A percentile compares a stretch with the other conserved stretches of the same genome.
Evolutionary conservation across 2,888 invertebrate genomes (phyloP).

Genomic region (Chymomyza procnemis): DNA sequence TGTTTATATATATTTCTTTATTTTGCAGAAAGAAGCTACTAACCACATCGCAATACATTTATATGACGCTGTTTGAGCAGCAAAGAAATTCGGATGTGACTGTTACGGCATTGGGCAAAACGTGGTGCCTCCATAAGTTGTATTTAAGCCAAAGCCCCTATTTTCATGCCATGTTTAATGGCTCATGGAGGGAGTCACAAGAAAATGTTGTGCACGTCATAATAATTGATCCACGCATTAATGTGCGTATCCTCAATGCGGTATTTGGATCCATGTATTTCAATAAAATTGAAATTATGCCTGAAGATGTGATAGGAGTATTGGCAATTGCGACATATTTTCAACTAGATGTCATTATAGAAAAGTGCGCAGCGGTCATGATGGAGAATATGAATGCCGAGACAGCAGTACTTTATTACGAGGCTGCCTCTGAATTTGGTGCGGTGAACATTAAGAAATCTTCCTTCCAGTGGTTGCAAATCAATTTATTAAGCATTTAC

Average conservation of each 20-base stretch:
- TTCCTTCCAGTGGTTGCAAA: conserved; percentile 84
- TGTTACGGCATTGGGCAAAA: conserved; percentile 84
- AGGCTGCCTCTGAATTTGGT: conserved; percentile 85
- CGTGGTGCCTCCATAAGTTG: conserved; percentile 87
- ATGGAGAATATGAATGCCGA: conserved; percentile 85
- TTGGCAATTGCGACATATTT: conserved; percentile 87
- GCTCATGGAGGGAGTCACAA: conserved; percentile 86
- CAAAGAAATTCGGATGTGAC: conserved; percentile 87
- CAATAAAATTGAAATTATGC: conserved; percentile 85
- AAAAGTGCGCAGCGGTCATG: conserved; percentile 87
- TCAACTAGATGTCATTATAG: conserved; percentile 86
- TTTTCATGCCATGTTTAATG: conserved; percentile 89
- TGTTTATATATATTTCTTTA: too few species aligned
- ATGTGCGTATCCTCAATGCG: conserved; percentile 83
- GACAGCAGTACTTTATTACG: conserved; percentile 85
- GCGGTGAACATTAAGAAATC: conserved; percentile 82
- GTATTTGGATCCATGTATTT: conserved; percentile 88
- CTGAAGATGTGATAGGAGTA: conserved; percentile 83
- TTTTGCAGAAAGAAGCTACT: conserved; percentile 82
- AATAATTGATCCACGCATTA: conserved; percentile 86
- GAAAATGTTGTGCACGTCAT: conserved; percentile 84
- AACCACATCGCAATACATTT: conserved; percentile 88
- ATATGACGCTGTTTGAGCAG: conserved; percentile 86
- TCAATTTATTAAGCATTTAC: conserved; percentile 83
- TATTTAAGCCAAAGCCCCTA: conserved; percentile 90